A percentile compares a stretch with the other conserved stretches of the same genome.
Evolutionary conservation across 1,140 invertebrate species (phyloP).

Genomic region (Sesamia nonagrioides): DNA sequence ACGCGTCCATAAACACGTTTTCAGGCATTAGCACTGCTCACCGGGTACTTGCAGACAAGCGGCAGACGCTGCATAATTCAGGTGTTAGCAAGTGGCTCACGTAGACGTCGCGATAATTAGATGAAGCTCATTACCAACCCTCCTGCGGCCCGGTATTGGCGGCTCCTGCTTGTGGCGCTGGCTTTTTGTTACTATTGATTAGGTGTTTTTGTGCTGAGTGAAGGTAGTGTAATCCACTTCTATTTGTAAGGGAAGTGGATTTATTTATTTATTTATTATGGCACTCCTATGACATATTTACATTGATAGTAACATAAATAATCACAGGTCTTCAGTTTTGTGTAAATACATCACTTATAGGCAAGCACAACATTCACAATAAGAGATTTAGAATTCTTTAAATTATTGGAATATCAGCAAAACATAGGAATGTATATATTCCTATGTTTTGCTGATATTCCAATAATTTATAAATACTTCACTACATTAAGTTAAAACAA

Average conservation of each 20-base stretch:
- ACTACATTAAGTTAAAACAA: too few species aligned
- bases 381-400: too few species aligned
- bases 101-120: constrained; percentile 65
- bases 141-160: constrained; percentile 19
- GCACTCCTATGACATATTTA: too few species aligned
- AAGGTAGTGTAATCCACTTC: background rate
- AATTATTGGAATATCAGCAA: too few species aligned
- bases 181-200: constrained; percentile 45
- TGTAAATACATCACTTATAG: too few species aligned
- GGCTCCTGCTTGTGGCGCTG: constrained; percentile 24
- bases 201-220: constrained; percentile 9
- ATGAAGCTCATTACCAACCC: constrained; percentile 63
- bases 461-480: too few species aligned
- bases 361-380: too few species aligned
- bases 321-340: too few species aligned
- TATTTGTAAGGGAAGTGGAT: background rate
- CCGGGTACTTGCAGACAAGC: background rate
- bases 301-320: too few species aligned
- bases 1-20: constrained; percentile 14
- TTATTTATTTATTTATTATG: background rate
- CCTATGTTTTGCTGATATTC: too few species aligned
- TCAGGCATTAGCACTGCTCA: background rate
- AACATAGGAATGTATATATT: too few species aligned
- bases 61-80: constrained; percentile 59
- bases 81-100: constrained; percentile 69